Percentiles rank a stretch among this genome's conserved stretches.
These are phyloP conservation scores for Dasyprocta punctata DNA, from an alignment of 2,113 vertebrate species.

Conservation along the genomic window DNA sequence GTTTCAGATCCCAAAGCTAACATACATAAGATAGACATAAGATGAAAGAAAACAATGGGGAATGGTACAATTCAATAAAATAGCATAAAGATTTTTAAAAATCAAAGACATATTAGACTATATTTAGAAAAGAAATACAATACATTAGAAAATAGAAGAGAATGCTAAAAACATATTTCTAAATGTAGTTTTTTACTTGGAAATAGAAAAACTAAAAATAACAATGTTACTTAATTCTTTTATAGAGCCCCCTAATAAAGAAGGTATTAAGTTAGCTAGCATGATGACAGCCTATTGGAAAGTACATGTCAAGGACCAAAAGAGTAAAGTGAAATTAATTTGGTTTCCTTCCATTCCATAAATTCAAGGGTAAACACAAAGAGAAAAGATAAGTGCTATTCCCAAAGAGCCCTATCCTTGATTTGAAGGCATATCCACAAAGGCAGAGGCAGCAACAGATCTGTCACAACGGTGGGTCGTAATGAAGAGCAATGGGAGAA, in stretches of 20 bases:
- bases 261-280: neutral
- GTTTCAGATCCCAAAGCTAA: neutral
- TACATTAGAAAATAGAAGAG: constrained; percentile 14
- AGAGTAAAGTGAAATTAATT: constrained; percentile 52
- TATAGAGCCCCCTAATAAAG: neutral
- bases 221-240: neutral
- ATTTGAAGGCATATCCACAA: constrained; percentile 39
- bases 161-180: neutral
- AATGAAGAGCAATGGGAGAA: constrained; percentile 47
- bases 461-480: neutral
- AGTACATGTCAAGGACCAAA: constrained; percentile 31
- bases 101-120: neutral
- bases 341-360: constrained; percentile 57
- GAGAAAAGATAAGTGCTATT: constrained; percentile 56
- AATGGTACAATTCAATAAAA: constrained; percentile 32
- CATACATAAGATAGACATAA: neutral
- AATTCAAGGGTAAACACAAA: constrained; percentile 52
- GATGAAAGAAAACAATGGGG: neutral
- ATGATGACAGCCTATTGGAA: neutral
- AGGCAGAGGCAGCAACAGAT: neutral
- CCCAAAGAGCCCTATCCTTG: constrained; percentile 11
- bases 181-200: neutral
- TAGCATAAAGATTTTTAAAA: neutral
- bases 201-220: constrained; percentile 28
- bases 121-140: neutral